Evolutionary conservation across 2,888 invertebrate species (phyloP).

Genomic region (Didymodactylos carnosus): DNA sequence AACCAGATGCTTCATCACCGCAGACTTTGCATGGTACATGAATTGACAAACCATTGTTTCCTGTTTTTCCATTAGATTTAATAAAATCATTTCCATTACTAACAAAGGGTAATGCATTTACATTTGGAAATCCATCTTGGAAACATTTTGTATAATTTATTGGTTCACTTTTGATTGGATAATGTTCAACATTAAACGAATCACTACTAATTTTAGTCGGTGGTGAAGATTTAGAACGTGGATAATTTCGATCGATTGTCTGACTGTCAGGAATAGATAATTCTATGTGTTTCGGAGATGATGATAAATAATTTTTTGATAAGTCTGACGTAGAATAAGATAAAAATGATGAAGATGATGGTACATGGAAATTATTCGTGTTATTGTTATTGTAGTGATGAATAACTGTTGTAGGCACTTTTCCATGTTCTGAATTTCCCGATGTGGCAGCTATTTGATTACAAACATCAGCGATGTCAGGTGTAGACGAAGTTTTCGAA

Average conservation of each 20-base stretch:
- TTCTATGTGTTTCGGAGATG: not conserved
- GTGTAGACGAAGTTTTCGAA: no score
- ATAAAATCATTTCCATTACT: not conserved
- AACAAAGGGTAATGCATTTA: not conserved
- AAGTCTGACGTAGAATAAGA: not conserved
- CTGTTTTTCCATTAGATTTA: not conserved
- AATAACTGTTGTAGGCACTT: not conserved
- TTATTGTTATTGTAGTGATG: not conserved
- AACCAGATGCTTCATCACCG: conserved; percentile 13
- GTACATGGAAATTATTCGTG: no score
- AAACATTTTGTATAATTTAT: not conserved
- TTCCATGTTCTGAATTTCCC: not conserved
- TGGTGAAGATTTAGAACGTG: not conserved
- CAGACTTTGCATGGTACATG: conserved; percentile 6
- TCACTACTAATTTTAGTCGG: no score
- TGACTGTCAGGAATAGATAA: not conserved
- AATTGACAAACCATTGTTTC: no score
- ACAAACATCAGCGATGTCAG: not conserved
- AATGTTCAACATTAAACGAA: no score
- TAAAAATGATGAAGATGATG: not conserved
- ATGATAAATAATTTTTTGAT: no score
- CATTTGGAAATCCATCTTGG: not conserved
- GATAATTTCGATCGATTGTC: not conserved
- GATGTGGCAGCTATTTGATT: not conserved
- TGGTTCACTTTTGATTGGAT: not conserved